These are phyloP conservation scores for Tenodera sinensis DNA, from an alignment of 2,888 invertebrate species.

Conservation along the genomic window DNA sequence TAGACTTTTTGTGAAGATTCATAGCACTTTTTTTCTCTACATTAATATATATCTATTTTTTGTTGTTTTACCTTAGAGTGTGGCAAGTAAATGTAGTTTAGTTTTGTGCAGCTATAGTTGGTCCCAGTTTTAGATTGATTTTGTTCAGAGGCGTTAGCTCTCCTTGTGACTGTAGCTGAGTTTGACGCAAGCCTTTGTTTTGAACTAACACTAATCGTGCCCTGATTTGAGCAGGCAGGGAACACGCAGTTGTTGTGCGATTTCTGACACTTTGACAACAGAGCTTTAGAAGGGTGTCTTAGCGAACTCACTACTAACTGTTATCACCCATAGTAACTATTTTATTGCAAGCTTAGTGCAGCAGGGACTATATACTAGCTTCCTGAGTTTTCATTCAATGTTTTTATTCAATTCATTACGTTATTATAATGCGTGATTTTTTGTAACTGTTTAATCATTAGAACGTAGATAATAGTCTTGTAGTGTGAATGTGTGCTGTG, in stretches of 20 bases:
- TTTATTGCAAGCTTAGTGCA: too few species aligned
- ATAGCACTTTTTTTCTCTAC: slow-evolving; percentile 28
- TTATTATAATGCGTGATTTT: not conserved
- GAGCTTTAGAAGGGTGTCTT: not conserved
- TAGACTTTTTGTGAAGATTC: slow-evolving; percentile 28
- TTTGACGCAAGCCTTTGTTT: not conserved
- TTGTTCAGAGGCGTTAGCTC: not conserved
- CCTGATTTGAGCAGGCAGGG: not conserved
- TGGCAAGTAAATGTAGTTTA: slow-evolving; percentile 24
- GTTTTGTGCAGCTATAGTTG: slow-evolving; percentile 20
- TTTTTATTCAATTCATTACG: not conserved
- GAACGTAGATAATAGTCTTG: not conserved
- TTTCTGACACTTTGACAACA: too few species aligned
- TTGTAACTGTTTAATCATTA: not conserved
- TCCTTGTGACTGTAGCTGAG: not conserved
- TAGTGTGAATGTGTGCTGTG: not conserved
- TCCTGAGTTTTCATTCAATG: not conserved
- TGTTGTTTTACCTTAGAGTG: slow-evolving; percentile 23
- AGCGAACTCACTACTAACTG: not conserved
- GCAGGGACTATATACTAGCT: not conserved
- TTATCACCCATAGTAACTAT: not conserved
- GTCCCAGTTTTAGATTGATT: not conserved
- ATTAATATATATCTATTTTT: slow-evolving; percentile 17
- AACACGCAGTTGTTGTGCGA: not conserved
- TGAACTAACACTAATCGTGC: not conserved